Evolutionary conservation across 1,140 invertebrate species (phyloP).

Genomic region (Sycophaga agraensis): DNA sequence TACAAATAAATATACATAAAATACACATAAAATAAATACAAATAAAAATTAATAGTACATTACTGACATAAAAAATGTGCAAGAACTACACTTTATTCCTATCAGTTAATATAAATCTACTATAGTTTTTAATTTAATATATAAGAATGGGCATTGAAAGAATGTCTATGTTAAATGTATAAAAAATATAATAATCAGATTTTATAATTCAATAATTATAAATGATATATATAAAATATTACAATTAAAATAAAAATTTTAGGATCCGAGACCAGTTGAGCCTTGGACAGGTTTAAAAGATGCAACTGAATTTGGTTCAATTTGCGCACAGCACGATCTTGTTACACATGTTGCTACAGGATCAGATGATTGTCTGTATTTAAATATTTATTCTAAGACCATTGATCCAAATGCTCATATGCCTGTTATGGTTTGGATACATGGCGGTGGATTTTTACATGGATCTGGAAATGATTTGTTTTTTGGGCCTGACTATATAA

Average conservation of each 20-base stretch:
- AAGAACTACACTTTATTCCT: no score
- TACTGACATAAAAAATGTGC: not conserved
- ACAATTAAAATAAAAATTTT: not conserved
- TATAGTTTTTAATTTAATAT: no score
- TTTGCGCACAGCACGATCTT: slow-evolving; percentile 52
- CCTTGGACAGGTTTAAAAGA: slow-evolving; percentile 60
- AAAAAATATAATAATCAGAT: no score
- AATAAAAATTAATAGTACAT: not conserved
- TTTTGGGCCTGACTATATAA: slow-evolving; percentile 44
- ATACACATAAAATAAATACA: no score
- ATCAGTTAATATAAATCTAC: no score
- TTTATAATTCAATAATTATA: no score
- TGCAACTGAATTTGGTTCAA: slow-evolving; percentile 59
- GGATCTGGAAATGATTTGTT: slow-evolving; percentile 34
- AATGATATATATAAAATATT: no score
- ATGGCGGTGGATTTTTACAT: slow-evolving; percentile 40
- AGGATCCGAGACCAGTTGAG: slow-evolving; percentile 62
- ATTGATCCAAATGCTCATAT: slow-evolving; percentile 26
- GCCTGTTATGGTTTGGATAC: slow-evolving; percentile 45
- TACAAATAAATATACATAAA: no score
- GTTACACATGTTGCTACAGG: slow-evolving; percentile 30
- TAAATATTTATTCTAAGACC: slow-evolving; percentile 78
- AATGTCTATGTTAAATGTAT: no score
- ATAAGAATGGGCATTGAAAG: no score
- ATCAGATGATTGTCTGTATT: slow-evolving; percentile 76